Evolutionary conservation across 2,888 invertebrate genomes (phyloP), one percentile per base, ranked within the genome.

Genomic region (Amiota communis): DNA sequence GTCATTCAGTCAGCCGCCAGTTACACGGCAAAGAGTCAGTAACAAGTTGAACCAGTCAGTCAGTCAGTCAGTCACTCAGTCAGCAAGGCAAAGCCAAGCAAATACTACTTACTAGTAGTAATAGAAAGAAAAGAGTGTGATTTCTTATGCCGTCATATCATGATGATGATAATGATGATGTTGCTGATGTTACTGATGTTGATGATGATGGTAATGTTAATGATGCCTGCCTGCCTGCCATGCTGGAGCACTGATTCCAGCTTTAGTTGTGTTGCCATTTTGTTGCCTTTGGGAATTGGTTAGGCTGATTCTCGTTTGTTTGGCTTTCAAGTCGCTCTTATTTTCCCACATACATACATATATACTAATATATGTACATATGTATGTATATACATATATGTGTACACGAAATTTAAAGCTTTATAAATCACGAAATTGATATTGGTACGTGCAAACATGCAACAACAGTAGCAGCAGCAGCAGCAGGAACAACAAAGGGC

Each of bases 381-480:
- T 9, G 8, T 49, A 12, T 23, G 17, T 68, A 15, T 49, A n/a
- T 36, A 46, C 17, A 8, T 65, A 3, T 36, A 15, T 65, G 10
- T 70, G 70, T 69, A 46, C 56, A 69, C 36, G 46, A 57, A 69
- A 69, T 69, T 56, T 69, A 69, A 57, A 69, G 51, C 69, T 49
- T 56, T 20, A 49, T 56, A 15, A 49, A 46, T 47, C 36, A 80
- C 83, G 85, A 83, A 79, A 85, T 82, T 85, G 85, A 82, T 84
- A 82, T 84, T 82, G 84, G 80, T 78, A 82, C 85, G 85, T 82
- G 79, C 83, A 77, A 82, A 85, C 4, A 36, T 4, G 36, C 36
- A 36, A 36, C 3, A 23, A 3, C 23, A 23, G 23, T 23, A 36
- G 36, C 36, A 36, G 6, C 36, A 36, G 8, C 36, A 36, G 6